A percentile compares a stretch with the other conserved stretches of the same genome.
Conservation (phyloP, 2,888 invertebrate species). For the Lordiphosa andalusiaca region DNA sequence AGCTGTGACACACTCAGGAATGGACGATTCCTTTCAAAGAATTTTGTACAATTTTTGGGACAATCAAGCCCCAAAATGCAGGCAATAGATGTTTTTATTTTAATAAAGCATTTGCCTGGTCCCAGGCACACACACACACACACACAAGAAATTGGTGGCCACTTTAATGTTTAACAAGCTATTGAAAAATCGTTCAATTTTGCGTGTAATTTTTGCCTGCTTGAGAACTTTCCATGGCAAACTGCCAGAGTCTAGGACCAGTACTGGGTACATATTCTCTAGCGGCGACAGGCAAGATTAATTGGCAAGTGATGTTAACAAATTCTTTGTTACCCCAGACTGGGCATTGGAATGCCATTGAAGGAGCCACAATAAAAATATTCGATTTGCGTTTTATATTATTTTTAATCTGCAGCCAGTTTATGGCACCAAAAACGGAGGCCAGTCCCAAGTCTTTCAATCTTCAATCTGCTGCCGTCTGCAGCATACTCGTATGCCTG, state of each 20-base stretch:
- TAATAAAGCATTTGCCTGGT: slow-evolving; percentile 3
- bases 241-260: slow-evolving; percentile 30
- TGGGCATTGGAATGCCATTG: slow-evolving; percentile 13
- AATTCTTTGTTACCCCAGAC: background rate
- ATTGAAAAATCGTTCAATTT: slow-evolving; percentile 50
- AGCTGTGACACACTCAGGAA: too few species aligned
- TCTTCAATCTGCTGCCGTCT: too few species aligned
- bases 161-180: slow-evolving; percentile 61
- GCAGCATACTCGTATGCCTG: slow-evolving; percentile 42
- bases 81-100: slow-evolving; percentile 7
- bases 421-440: slow-evolving; percentile 36
- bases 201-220: slow-evolving; percentile 52
- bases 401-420: slow-evolving; percentile 64
- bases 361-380: slow-evolving; percentile 50
- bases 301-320: slow-evolving; percentile 29
- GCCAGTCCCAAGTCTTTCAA: too few species aligned
- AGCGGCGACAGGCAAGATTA: slow-evolving; percentile 26
- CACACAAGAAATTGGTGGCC: slow-evolving; percentile 49
- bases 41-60: background rate
- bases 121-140: slow-evolving; percentile 11
- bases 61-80: background rate
- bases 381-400: slow-evolving; percentile 67
- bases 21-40: too few species aligned
- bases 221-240: slow-evolving; percentile 32
- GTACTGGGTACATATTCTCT: background rate